Percentiles rank a stretch among this genome's conserved stretches.
These are phyloP conservation scores for Pangasianodon hypophthalmus DNA, from an alignment of 2,113 vertebrate species.

Conservation along the genomic window DNA sequence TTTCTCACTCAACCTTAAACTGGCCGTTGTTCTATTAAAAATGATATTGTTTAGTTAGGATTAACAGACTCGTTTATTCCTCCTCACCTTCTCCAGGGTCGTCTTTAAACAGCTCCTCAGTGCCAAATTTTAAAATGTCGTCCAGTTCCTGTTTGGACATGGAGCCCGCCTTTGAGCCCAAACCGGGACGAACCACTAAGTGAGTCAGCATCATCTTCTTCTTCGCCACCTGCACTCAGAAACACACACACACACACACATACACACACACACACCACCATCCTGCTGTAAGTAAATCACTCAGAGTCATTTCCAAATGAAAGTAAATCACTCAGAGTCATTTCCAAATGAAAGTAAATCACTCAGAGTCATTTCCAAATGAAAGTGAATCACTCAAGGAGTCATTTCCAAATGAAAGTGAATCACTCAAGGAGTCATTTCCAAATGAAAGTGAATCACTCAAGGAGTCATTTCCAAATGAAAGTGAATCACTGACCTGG, in stretches of 20 bases:
- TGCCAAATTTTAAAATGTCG: conserved; percentile 98
- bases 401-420: neutral
- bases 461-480: neutral
- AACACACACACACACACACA: neutral
- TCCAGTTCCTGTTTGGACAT: conserved; percentile 99
- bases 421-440: neutral
- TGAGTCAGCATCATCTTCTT: conserved; percentile 99
- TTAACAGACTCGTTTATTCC: neutral
- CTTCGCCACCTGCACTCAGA: conserved; percentile 83
- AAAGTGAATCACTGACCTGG: conserved; percentile 67
- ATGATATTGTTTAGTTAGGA: neutral
- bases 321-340: neutral
- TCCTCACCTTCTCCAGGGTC: conserved; percentile 84
- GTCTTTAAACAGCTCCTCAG: conserved; percentile 95
- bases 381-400: conserved; percentile 14
- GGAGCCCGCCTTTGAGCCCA: conserved; percentile 96
- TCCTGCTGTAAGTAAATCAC: neutral
- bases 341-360: neutral
- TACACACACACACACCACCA: neutral
- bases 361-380: neutral
- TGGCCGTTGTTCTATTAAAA: neutral
- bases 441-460: neutral
- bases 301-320: neutral
- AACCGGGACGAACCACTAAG: conserved; percentile 91
- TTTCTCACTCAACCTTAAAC: neutral